A percentile compares a stretch with the other conserved stretches of the same genome.
phyloP scores from a whole-genome alignment of 2,797 vertebrate genomes.

The Alectoris magna region DNA sequence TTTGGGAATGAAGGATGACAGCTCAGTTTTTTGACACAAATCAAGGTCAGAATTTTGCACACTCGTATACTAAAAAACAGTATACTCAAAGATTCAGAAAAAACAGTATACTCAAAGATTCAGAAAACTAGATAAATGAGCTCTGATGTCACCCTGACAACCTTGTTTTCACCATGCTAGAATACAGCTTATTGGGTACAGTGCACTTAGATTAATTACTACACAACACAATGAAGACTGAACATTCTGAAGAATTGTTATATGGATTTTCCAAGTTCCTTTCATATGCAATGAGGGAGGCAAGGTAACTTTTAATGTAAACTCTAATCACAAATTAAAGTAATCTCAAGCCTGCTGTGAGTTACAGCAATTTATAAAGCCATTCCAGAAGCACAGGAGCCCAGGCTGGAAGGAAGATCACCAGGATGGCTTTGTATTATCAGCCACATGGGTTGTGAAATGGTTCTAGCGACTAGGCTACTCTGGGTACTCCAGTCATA shows the following conservation, averaged over 20 bases:
- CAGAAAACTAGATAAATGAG: not conserved
- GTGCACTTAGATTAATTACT: not conserved
- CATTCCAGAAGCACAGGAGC: not conserved
- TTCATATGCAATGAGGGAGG: not conserved
- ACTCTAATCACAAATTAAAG: not conserved
- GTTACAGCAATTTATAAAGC: not conserved
- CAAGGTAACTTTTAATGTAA: not conserved
- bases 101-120: not conserved
- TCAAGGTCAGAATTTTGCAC: not conserved
- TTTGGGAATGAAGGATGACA: not conserved
- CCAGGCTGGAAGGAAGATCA: fast-evolving
- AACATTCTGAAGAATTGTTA: not conserved
- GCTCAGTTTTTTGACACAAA: not conserved
- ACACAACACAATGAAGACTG: fast-evolving
- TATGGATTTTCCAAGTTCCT: not conserved
- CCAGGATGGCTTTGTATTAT: not conserved
- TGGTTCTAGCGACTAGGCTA: not conserved
- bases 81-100: not conserved
- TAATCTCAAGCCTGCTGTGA: not conserved
- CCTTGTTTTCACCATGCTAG: not conserved
- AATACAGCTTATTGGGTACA: not conserved
- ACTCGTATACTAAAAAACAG: fast-evolving
- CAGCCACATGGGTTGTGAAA: not conserved
- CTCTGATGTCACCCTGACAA: not conserved
- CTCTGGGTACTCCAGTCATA: fast-evolving